Percentiles rank a stretch among this genome's conserved stretches.
These are phyloP conservation scores for Perizoma affinitatum DNA, from an alignment of 2,888 invertebrate species.

Conservation along the genomic window DNA sequence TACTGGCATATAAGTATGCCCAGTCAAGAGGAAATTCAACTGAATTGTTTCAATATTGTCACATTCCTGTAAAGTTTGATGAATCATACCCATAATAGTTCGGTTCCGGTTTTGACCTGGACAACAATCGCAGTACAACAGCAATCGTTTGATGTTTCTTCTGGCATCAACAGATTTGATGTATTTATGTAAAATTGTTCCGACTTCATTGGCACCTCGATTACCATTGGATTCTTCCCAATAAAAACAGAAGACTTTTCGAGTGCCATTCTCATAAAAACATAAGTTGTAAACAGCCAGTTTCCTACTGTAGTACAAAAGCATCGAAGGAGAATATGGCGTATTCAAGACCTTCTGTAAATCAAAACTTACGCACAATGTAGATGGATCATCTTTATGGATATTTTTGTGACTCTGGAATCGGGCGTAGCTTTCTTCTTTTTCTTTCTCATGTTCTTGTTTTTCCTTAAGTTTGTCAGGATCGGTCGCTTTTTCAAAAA, in stretches of 20 bases:
- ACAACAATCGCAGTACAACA: conserved; percentile 40
- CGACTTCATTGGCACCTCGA: conserved; percentile 39
- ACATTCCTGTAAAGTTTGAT: conserved; percentile 34
- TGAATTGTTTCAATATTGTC: conserved; percentile 38
- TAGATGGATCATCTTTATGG: too few species aligned
- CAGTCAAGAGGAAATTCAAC: conserved; percentile 42
- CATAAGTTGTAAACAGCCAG: too few species aligned
- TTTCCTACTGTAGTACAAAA: too few species aligned
- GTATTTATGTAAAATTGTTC: conserved; percentile 29
- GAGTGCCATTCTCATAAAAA: too few species aligned
- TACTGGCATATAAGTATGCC: conserved; percentile 55
- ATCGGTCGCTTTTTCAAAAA: too few species aligned
- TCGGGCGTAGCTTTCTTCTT: too few species aligned
- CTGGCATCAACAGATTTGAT: conserved; percentile 32
- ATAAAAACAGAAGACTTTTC: conserved; percentile 32
- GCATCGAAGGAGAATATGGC: too few species aligned
- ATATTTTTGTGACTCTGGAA: too few species aligned
- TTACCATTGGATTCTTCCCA: conserved; percentile 40
- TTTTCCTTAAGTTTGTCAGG: too few species aligned
- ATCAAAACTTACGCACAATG: too few species aligned
- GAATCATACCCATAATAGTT: conserved; percentile 39
- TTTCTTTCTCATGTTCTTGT: too few species aligned
- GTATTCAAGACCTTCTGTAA: too few species aligned
- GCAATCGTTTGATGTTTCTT: conserved; percentile 27
- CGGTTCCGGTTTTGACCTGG: conserved; percentile 45